These are phyloP conservation scores for Scortum barcoo DNA, from an alignment of 2,113 vertebrate genomes.

Conservation along the genomic window DNA sequence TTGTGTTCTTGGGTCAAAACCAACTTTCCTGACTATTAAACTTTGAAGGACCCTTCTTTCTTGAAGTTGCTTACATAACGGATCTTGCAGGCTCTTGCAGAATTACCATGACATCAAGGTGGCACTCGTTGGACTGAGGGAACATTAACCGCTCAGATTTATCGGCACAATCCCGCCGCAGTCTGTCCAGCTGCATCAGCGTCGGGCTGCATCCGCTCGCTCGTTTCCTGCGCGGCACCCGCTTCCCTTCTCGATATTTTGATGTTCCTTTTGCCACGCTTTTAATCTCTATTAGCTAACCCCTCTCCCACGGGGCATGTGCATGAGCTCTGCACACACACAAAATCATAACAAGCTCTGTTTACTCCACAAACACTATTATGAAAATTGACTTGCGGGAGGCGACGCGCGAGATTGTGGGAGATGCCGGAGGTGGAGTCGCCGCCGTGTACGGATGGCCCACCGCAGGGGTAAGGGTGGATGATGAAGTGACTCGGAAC, in stretches of 20 bases:
- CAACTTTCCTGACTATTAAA: not conserved
- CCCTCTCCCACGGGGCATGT: constrained; percentile 25
- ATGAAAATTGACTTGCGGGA: constrained; percentile 60
- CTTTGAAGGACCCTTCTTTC: not conserved
- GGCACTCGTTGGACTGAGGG: constrained; percentile 6
- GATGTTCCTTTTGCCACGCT: constrained; percentile 37
- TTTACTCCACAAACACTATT: constrained; percentile 70
- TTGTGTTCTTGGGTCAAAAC: constrained; percentile 7
- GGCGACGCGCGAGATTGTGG: constrained; percentile 25
- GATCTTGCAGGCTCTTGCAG: not conserved
- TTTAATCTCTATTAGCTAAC: constrained; percentile 61
- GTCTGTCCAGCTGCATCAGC: not conserved
- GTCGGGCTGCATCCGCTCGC: not conserved
- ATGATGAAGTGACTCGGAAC: constrained; percentile 73
- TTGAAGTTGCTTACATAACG: constrained; percentile 25
- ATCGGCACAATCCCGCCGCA: constrained; percentile 26
- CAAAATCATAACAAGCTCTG: constrained; percentile 53
- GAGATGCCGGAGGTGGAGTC: constrained; percentile 4
- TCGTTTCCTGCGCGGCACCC: constrained; percentile 9
- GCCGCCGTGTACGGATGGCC: constrained; percentile 10
- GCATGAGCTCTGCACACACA: constrained; percentile 46
- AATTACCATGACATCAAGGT: constrained; percentile 18
- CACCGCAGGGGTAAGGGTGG: constrained; percentile 48
- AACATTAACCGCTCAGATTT: constrained; percentile 16
- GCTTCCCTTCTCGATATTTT: constrained; percentile 24